Conservation (phyloP, 2,888 invertebrate species). For the Therioaphis trifolii region DNA sequence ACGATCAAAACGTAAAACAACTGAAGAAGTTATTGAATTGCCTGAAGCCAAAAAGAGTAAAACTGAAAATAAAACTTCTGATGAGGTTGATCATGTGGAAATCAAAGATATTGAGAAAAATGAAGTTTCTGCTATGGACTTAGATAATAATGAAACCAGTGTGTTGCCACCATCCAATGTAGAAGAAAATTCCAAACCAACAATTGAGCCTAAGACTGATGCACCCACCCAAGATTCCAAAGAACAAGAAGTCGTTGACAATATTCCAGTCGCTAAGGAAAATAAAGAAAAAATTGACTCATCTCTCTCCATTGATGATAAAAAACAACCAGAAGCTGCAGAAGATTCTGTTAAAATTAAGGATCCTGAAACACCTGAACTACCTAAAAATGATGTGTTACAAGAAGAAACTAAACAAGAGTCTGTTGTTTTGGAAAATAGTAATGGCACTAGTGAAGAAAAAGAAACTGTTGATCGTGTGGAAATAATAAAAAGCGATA, state of each 20-base stretch:
- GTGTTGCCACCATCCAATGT: background rate
- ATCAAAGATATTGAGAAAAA: too few species aligned
- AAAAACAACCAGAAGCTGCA: background rate
- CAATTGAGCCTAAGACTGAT: conserved; percentile 9
- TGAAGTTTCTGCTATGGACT: background rate
- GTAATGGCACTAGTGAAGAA: background rate
- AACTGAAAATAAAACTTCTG: background rate
- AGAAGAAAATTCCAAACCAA: background rate
- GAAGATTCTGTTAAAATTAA: background rate
- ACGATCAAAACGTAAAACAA: conserved; percentile 41
- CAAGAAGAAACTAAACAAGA: background rate
- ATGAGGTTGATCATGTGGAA: background rate
- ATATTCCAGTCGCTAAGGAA: background rate
- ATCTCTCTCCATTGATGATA: background rate
- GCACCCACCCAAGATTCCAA: background rate
- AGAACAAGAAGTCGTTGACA: conserved; percentile 8
- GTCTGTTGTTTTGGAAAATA: background rate
- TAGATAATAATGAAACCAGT: background rate
- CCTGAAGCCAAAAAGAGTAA: conserved; percentile 42
- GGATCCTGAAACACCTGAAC: background rate
- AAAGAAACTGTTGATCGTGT: background rate
- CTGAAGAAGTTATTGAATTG: conserved; percentile 21
- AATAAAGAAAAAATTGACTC: background rate
- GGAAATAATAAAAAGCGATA: background rate
- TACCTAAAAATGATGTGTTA: background rate